Evolutionary conservation across 1,140 invertebrate species (phyloP).

Genomic region (Harpegnathos saltator): DNA sequence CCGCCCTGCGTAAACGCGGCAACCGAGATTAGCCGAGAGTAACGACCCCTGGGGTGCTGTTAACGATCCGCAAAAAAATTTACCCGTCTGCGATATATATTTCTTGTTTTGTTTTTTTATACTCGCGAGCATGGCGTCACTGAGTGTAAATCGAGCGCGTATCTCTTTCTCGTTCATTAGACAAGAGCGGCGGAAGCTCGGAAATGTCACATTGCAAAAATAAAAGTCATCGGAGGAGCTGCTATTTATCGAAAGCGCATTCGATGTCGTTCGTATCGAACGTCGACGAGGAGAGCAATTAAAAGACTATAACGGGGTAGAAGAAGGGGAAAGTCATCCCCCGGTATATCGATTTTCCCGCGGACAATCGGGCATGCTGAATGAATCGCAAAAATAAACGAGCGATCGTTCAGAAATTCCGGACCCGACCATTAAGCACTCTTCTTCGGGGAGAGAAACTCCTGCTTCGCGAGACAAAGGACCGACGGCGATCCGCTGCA

Average conservation of each 20-base stretch:
- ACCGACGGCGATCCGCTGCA: not conserved
- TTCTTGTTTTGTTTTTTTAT: not conserved
- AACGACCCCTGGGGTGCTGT: constrained; percentile 7
- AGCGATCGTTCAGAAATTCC: constrained; percentile 17
- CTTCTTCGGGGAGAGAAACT: constrained; percentile 4
- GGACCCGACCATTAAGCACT: constrained; percentile 7
- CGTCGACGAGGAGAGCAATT: not conserved
- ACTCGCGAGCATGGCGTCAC: not conserved
- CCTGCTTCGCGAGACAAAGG: constrained; percentile 35
- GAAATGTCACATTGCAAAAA: not conserved
- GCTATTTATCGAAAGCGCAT: constrained; percentile 13
- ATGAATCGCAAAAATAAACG: constrained; percentile 50
- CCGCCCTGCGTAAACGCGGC: not conserved
- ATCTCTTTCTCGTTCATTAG: constrained; percentile 1
- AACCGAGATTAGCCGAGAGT: constrained; percentile 46
- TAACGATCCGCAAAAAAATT: constrained; percentile 34
- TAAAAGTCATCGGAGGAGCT: not conserved
- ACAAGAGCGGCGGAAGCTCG: not conserved
- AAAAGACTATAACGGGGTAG: not conserved
- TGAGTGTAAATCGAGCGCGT: constrained; percentile 14
- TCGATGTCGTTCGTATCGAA: not conserved
- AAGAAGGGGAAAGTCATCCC: not conserved
- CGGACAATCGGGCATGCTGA: not conserved
- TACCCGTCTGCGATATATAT: not conserved
- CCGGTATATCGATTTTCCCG: constrained; percentile 1